These are phyloP conservation scores for Eurypyga helias DNA, from an alignment of 2,113 vertebrate species.

Conservation along the genomic window DNA sequence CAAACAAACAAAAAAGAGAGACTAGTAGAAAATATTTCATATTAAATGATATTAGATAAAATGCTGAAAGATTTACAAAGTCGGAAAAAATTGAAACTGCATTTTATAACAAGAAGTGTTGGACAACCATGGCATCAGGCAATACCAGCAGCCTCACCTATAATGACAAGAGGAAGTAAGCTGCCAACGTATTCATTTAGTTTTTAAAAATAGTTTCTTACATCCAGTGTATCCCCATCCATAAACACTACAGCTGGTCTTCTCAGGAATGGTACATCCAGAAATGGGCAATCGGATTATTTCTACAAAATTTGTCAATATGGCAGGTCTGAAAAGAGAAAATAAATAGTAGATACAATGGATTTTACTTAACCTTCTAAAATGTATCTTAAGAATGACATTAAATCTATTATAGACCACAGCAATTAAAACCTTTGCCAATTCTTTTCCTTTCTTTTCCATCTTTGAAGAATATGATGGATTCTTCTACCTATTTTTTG, in stretches of 20 bases:
- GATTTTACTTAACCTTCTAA: not conserved
- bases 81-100: not conserved
- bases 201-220: slow-evolving; percentile 77
- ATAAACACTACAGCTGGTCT: slow-evolving; percentile 90
- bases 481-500: slow-evolving; percentile 30
- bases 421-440: not conserved
- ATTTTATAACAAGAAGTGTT: not conserved
- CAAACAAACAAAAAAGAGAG: not conserved
- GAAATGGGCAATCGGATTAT: slow-evolving; percentile 90
- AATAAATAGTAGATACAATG: not conserved
- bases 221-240: slow-evolving; percentile 98
- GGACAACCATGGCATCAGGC: not conserved
- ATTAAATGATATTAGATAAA: not conserved
- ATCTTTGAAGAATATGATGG: not conserved
- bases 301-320: slow-evolving; percentile 86
- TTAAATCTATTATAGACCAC: not conserved
- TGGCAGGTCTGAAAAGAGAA: slow-evolving; percentile 81
- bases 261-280: slow-evolving; percentile 91
- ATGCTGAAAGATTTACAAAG: not conserved
- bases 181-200: slow-evolving; percentile 29
- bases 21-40: not conserved
- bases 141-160: slow-evolving; percentile 45
- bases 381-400: not conserved
- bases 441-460: not conserved
- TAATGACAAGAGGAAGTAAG: slow-evolving; percentile 41